A percentile compares a stretch with the other conserved stretches of the same genome.
Conservation (phyloP, 2,888 invertebrate genomes). For the Drosophila buzzatii region DNA sequence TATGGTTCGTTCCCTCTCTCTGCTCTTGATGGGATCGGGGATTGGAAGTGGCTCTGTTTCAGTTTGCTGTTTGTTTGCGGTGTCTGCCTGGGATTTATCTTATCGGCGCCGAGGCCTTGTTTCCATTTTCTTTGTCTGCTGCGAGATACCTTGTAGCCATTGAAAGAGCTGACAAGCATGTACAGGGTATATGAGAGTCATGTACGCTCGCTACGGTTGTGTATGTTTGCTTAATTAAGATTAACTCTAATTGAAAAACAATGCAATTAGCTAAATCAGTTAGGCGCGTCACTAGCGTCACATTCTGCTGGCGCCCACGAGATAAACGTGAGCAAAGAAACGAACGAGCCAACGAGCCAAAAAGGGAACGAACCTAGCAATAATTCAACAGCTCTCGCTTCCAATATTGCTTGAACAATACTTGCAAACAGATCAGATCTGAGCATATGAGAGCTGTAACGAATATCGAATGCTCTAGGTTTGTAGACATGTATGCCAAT, state of each 20-base stretch:
- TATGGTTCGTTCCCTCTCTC: background rate
- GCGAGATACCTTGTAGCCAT: background rate
- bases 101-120: constrained; percentile 17
- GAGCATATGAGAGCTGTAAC: background rate
- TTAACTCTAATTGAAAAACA: constrained; percentile 81
- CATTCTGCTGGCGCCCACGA: constrained; percentile 56
- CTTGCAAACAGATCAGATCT: constrained; percentile 2
- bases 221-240: constrained; percentile 80
- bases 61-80: constrained; percentile 24
- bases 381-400: constrained; percentile 1
- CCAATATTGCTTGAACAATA: constrained; percentile 13
- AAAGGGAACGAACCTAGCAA: background rate
- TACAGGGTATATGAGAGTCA: constrained; percentile 8
- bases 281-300: constrained; percentile 64
- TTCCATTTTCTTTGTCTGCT: background rate
- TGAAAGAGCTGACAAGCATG: too few relatives aligned
- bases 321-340: constrained; percentile 19
- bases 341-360: background rate
- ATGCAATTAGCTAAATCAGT: constrained; percentile 82
- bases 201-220: constrained; percentile 43
- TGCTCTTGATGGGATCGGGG: background rate
- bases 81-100: constrained; percentile 34
- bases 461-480: constrained; percentile 8
- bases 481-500: background rate
- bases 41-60: background rate